A percentile compares a stretch with the other conserved stretches of the same genome.
Evolutionary conservation across 2,888 invertebrate genomes (phyloP).

Genomic region (Ormyrus nitidulus): DNA sequence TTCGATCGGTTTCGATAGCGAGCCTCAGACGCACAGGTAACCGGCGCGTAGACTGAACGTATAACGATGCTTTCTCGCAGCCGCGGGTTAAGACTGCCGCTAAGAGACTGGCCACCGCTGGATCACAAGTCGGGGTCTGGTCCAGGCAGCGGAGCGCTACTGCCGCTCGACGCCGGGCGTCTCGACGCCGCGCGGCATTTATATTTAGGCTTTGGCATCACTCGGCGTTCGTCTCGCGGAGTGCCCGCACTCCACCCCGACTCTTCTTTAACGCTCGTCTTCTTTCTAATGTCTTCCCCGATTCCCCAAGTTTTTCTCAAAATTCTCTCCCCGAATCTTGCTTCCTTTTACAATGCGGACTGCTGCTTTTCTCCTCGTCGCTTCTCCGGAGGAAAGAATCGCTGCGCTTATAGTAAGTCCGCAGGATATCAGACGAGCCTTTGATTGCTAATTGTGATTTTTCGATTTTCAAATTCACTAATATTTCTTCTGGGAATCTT

Average conservation of each 20-base stretch:
- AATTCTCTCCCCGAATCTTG: neutral
- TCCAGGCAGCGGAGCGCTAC: constrained; percentile 68
- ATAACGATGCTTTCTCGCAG: neutral
- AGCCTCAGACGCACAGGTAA: too few relatives aligned
- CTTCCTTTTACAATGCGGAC: neutral
- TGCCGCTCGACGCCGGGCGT: constrained; percentile 61
- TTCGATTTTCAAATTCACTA: constrained; percentile 1
- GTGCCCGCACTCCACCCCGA: constrained; percentile 47
- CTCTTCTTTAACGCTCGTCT: neutral
- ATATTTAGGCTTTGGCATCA: constrained; percentile 76
- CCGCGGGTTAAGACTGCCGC: constrained; percentile 58
- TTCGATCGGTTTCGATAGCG: constrained; percentile 43
- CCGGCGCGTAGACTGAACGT: too few relatives aligned
- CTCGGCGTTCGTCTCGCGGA: constrained; percentile 69
- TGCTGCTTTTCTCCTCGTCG: too few relatives aligned
- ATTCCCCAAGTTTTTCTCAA: constrained; percentile 7
- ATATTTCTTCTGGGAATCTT: neutral
- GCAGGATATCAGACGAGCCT: neutral
- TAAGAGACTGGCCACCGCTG: constrained; percentile 72
- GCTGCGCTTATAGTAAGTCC: too few relatives aligned
- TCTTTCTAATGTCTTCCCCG: constrained; percentile 49
- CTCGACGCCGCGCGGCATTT: constrained; percentile 70
- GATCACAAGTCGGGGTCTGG: constrained; percentile 69
- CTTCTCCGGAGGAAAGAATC: neutral
- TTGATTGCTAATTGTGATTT: constrained; percentile 37